Conservation (phyloP, 2,113 vertebrate genomes). For the Cephalopterus ornatus region DNA sequence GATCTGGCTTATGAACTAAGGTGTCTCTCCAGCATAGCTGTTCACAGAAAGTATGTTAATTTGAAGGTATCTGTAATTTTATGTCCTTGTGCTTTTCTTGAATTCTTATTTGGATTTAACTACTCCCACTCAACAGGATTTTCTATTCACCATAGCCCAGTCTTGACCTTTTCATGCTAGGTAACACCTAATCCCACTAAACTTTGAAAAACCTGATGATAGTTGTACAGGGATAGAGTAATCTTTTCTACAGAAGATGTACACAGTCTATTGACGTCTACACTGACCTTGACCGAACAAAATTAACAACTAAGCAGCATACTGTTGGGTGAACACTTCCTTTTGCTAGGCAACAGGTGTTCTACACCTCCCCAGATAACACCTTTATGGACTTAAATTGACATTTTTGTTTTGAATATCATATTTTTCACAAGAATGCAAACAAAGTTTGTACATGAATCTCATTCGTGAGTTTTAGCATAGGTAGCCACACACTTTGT, state of each 20-base stretch:
- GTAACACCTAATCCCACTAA: background rate
- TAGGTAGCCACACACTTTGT: background rate
- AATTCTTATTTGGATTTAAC: background rate
- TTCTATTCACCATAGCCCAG: background rate
- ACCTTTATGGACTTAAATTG: background rate
- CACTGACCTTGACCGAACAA: background rate
- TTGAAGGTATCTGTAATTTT: background rate
- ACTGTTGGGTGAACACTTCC: background rate
- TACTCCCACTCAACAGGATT: background rate
- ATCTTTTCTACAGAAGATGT: background rate
- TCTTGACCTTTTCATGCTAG: background rate
- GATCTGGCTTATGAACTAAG: background rate
- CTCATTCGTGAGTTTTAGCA: background rate
- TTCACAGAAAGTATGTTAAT: background rate
- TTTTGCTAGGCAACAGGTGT: background rate
- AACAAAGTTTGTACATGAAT: background rate
- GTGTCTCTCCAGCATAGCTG: background rate
- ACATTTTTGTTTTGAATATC: background rate
- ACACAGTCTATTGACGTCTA: background rate
- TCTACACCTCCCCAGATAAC: background rate
- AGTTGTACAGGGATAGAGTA: background rate
- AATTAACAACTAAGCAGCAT: background rate
- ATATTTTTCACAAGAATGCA: background rate
- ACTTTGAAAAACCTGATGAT: background rate
- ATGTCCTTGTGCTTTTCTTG: background rate